These are phyloP conservation scores for Glaucomys volans DNA, from an alignment of 2,113 vertebrate species.

Conservation along the genomic window DNA sequence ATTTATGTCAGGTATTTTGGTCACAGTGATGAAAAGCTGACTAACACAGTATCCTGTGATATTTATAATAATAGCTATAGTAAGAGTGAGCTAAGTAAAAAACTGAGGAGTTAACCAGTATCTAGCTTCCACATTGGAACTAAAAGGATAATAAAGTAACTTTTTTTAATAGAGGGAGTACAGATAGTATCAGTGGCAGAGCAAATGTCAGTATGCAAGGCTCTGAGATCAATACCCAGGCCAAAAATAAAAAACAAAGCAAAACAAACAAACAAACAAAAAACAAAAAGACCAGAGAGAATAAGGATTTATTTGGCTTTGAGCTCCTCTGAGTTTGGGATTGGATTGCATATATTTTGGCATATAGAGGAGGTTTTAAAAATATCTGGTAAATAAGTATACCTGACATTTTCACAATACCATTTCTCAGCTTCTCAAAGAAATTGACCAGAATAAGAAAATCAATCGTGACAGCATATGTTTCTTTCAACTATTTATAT, in stretches of 20 bases:
- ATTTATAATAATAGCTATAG: not conserved
- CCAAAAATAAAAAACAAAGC: not conserved
- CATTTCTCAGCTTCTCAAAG: not conserved
- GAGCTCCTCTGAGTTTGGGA: not conserved
- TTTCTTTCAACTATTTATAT: conserved; percentile 24
- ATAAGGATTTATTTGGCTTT: not conserved
- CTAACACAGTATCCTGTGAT: not conserved
- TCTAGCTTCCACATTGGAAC: not conserved
- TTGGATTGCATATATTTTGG: not conserved
- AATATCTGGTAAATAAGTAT: conserved; percentile 3
- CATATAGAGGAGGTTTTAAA: not conserved
- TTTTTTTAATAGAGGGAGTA: not conserved
- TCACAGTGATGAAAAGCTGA: not conserved
- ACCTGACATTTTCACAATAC: not conserved
- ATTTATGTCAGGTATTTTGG: not conserved
- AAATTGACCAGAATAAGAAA: conserved; percentile 1
- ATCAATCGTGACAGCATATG: not conserved
- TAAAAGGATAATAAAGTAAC: not conserved
- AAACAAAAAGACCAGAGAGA: not conserved
- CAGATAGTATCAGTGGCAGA: not conserved
- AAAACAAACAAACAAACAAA: not conserved
- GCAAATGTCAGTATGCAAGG: not conserved
- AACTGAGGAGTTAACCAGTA: not conserved
- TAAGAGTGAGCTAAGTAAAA: not conserved
- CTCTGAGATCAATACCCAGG: not conserved